Evolutionary conservation across 2,113 vertebrate species (phyloP).

Genomic region (Lagopus leucura): DNA sequence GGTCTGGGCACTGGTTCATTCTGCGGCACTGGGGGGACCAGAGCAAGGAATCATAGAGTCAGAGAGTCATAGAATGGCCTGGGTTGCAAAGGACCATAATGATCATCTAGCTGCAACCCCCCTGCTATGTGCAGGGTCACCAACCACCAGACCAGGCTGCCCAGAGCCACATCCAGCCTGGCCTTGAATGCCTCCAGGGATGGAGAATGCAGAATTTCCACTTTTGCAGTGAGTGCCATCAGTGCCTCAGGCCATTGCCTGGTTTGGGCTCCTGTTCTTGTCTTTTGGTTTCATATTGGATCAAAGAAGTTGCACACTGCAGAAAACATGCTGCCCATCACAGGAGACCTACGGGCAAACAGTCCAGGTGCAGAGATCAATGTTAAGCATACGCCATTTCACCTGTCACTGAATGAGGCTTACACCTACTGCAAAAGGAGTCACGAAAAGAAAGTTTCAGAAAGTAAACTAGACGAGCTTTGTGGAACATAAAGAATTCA

Average conservation of each 20-base stretch:
- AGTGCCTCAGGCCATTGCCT: neutral
- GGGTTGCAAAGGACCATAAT: no score
- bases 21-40: neutral
- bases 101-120: no score
- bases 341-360: neutral
- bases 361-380: neutral
- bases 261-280: neutral
- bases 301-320: neutral
- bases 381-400: conserved; percentile 27
- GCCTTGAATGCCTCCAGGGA: neutral
- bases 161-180: no score
- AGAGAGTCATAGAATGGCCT: no score
- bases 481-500: neutral
- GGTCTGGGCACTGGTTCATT: neutral
- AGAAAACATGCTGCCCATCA: neutral
- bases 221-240: neutral
- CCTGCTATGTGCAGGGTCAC: no score
- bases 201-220: neutral
- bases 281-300: neutral
- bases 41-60: neutral
- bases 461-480: neutral
- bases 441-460: neutral
- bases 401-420: conserved; percentile 12
- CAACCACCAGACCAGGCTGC: no score
- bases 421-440: neutral